phyloP scores from a whole-genome alignment of 1,140 invertebrate genomes.

The Calosoma granatense region DNA sequence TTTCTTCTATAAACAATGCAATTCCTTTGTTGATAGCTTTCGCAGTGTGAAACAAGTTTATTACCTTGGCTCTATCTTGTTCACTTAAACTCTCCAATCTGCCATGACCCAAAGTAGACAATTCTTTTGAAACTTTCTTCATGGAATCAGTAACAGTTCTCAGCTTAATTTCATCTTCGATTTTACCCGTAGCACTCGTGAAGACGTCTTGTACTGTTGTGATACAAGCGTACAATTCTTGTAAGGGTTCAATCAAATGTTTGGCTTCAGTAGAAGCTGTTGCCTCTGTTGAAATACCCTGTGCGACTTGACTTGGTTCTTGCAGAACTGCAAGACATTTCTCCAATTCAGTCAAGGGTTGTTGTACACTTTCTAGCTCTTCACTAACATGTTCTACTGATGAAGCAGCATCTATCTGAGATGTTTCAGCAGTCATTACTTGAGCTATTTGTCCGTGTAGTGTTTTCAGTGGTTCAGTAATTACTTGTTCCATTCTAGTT shows the following conservation, averaged over 20 bases:
- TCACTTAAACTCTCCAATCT: neutral
- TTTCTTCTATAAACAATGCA: neutral
- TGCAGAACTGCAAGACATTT: neutral
- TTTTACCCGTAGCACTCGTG: neutral
- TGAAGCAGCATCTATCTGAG: neutral
- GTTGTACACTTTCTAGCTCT: too few relatives aligned
- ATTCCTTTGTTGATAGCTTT: constrained; percentile 2
- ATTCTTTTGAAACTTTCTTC: neutral
- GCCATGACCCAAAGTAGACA: neutral
- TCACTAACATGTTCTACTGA: neutral
- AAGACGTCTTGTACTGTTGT: neutral
- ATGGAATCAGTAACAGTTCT: neutral
- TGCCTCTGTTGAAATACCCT: neutral
- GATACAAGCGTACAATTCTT: neutral
- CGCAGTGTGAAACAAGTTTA: neutral
- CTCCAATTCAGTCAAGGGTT: neutral
- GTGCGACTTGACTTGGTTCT: neutral
- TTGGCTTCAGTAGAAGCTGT: constrained; percentile 6
- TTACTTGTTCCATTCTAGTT: neutral
- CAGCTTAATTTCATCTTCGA: neutral
- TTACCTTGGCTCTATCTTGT: neutral
- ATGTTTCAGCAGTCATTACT: neutral
- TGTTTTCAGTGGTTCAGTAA: constrained; percentile 8
- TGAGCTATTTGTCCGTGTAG: constrained; percentile 10
- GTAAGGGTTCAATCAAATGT: neutral